Evolutionary conservation across 2,113 vertebrate genomes (phyloP).

Genomic region (Callithrix jacchus): DNA sequence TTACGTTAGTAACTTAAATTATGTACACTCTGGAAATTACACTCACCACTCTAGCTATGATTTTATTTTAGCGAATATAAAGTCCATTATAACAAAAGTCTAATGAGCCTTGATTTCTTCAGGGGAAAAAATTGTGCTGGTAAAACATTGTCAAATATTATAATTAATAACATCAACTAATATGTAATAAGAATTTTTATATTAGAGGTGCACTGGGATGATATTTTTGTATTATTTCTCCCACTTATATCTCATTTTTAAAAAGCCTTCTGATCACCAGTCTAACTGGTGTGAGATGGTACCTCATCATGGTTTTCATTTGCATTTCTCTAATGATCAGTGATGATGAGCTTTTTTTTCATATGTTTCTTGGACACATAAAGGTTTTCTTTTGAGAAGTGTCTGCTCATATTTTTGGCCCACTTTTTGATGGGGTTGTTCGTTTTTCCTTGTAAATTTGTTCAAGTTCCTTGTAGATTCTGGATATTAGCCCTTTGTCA

Average conservation of each 20-base stretch:
- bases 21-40: neutral
- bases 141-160: neutral
- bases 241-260: neutral
- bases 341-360: no score
- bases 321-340: no score
- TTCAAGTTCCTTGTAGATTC: no score
- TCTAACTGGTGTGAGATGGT: no score
- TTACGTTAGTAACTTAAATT: neutral
- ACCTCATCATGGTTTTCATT: no score
- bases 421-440: no score
- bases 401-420: no score
- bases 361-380: no score
- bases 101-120: neutral
- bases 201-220: neutral
- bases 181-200: neutral
- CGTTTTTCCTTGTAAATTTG: no score
- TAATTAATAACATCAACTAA: neutral
- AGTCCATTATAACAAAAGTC: neutral
- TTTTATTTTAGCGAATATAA: conserved; percentile 32
- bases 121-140: neutral
- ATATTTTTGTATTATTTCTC: neutral
- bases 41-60: neutral
- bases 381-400: no score
- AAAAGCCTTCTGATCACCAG: no score
- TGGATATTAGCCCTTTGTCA: no score